Conservation (phyloP, 2,797 vertebrate species). For the Schizopygopsis malacanthus region DNA sequence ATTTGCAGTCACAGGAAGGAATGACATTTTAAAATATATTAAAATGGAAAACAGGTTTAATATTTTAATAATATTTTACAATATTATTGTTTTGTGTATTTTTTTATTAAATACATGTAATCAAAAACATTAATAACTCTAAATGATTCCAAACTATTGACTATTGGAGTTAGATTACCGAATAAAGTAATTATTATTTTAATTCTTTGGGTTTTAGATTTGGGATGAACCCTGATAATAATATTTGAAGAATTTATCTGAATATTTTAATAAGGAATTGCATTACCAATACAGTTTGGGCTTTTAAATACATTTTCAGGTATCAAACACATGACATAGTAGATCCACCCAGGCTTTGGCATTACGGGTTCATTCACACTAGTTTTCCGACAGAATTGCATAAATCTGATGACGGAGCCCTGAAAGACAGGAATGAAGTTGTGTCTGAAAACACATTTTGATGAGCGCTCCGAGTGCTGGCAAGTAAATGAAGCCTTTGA, state of each 20-base stretch:
- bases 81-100: background rate
- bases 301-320: background rate
- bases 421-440: conserved; percentile 51
- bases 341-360: background rate
- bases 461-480: conserved; percentile 62
- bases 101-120: background rate
- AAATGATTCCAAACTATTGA: background rate
- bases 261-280: background rate
- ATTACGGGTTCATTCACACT: background rate
- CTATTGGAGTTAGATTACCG: background rate
- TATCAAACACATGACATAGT: background rate
- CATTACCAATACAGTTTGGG: background rate
- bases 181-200: background rate
- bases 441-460: conserved; percentile 61
- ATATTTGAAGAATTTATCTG: background rate
- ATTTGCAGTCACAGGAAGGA: background rate
- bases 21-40: background rate
- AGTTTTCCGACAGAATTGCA: conserved; percentile 24
- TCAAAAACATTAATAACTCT: background rate
- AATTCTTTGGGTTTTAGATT: background rate
- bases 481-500: conserved; percentile 75
- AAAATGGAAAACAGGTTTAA: background rate
- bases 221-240: background rate
- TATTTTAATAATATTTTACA: background rate
- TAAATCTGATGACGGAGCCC: conserved; percentile 39